phyloP scores from a whole-genome alignment of 2,797 vertebrate species.

The Rhyacichthys aspro region DNA sequence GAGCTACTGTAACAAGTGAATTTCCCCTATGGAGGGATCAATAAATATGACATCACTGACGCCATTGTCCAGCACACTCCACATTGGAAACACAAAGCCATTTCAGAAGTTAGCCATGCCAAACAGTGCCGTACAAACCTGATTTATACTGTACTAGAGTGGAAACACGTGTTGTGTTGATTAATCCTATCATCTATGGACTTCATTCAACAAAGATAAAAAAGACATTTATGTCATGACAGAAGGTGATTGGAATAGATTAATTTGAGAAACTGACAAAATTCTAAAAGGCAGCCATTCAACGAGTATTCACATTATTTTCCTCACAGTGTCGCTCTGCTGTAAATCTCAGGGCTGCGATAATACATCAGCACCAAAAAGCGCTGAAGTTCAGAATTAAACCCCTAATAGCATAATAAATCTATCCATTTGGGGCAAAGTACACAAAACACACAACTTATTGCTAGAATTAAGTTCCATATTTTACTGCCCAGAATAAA shows the following conservation, averaged over 20 bases:
- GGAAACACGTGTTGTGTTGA: no score
- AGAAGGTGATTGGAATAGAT: background rate
- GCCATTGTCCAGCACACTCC: no score
- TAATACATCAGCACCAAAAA: slow-evolving; percentile 15
- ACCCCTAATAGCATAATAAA: slow-evolving; percentile 14
- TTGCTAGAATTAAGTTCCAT: slow-evolving; percentile 25
- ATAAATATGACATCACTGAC: no score
- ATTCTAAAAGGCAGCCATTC: background rate
- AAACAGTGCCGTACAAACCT: no score
- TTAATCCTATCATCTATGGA: no score
- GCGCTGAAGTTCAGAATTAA: slow-evolving; percentile 10
- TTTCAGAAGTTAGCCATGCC: no score
- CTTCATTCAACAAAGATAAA: no score
- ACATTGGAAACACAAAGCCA: no score
- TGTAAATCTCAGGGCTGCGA: slow-evolving; percentile 12
- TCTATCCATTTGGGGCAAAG: slow-evolving; percentile 16
- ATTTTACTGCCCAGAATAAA: slow-evolving; percentile 26
- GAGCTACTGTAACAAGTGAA: no score
- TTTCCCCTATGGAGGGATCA: no score
- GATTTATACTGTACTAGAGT: no score
- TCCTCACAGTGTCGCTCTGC: slow-evolving; percentile 3
- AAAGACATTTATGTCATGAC: background rate
- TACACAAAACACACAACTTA: slow-evolving; percentile 17
- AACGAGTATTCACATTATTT: slow-evolving; percentile 1
- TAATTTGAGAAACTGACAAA: background rate